phyloP scores from a whole-genome alignment of 2,888 invertebrate species.

The Oscheius sp. region DNA sequence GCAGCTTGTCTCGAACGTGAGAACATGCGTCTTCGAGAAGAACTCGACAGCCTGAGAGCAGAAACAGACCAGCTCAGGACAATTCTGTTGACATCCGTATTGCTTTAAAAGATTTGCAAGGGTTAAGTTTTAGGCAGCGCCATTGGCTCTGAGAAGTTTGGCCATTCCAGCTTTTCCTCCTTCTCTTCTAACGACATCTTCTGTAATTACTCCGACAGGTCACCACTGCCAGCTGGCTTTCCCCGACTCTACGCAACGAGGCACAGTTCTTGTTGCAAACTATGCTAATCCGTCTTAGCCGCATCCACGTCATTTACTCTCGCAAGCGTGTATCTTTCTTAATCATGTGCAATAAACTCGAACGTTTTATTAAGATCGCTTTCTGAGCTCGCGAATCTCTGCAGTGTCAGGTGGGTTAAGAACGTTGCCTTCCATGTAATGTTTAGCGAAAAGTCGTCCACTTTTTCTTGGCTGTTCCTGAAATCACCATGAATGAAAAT shows the following conservation, averaged over 20 bases:
- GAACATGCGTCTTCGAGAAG: constrained; percentile 79
- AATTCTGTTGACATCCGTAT: constrained; percentile 45
- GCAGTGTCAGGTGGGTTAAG: constrained; percentile 30
- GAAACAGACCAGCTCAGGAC: constrained; percentile 54
- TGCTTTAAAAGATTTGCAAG: neutral
- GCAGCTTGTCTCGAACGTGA: constrained; percentile 89
- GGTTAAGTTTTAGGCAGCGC: constrained; percentile 19
- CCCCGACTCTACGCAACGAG: constrained; percentile 46
- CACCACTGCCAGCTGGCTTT: constrained; percentile 43
- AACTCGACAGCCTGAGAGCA: constrained; percentile 50
- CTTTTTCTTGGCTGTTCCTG: constrained; percentile 22
- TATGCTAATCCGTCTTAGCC: constrained; percentile 20
- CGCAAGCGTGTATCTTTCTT: neutral
- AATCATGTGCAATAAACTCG: too few relatives aligned
- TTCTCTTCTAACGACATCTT: constrained; percentile 26
- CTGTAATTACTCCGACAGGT: constrained; percentile 52
- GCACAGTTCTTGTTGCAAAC: constrained; percentile 50
- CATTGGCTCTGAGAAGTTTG: constrained; percentile 23
- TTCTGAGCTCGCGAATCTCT: constrained; percentile 23
- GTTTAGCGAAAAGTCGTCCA: constrained; percentile 31
- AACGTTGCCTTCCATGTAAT: constrained; percentile 28
- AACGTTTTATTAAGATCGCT: constrained; percentile 1
- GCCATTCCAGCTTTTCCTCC: constrained; percentile 36
- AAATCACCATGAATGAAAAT: neutral
- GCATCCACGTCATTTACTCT: neutral